These are phyloP conservation scores for Nycticryphes semicollaris DNA, from an alignment of 2,113 vertebrate genomes.

Conservation along the genomic window DNA sequence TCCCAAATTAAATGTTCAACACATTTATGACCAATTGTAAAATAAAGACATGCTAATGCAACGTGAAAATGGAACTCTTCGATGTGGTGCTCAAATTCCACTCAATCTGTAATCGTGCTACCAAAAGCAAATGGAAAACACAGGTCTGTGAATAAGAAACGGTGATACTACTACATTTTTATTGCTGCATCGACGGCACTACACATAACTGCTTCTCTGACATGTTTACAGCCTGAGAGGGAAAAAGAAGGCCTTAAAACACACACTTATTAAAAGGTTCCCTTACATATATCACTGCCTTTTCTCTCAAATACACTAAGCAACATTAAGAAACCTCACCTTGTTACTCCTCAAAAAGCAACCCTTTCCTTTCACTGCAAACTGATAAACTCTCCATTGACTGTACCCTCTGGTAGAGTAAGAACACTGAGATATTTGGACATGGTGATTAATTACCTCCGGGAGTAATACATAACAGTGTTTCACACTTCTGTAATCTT, in stretches of 20 bases:
- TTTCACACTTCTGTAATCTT: neutral
- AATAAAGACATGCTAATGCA: conserved; percentile 15
- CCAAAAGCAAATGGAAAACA: neutral
- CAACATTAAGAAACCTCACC: neutral
- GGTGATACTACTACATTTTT: neutral
- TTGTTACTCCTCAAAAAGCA: neutral
- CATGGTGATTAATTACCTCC: neutral
- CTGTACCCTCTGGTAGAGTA: neutral
- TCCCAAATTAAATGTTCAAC: conserved; percentile 37
- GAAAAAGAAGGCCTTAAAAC: neutral
- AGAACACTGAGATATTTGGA: neutral
- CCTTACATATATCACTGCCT: neutral
- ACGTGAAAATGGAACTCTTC: neutral
- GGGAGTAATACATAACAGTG: neutral
- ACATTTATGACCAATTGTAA: neutral
- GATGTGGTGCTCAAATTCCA: neutral
- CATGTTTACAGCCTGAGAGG: neutral
- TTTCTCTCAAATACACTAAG: neutral
- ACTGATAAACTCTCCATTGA: neutral
- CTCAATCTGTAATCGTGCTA: neutral
- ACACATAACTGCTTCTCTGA: neutral
- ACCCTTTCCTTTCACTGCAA: neutral
- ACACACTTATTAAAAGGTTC: neutral
- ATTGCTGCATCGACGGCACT: neutral
- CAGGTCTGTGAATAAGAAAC: neutral